These are phyloP conservation scores for Penaeus chinensis DNA, from an alignment of 1,140 invertebrate genomes.

Conservation along the genomic window DNA sequence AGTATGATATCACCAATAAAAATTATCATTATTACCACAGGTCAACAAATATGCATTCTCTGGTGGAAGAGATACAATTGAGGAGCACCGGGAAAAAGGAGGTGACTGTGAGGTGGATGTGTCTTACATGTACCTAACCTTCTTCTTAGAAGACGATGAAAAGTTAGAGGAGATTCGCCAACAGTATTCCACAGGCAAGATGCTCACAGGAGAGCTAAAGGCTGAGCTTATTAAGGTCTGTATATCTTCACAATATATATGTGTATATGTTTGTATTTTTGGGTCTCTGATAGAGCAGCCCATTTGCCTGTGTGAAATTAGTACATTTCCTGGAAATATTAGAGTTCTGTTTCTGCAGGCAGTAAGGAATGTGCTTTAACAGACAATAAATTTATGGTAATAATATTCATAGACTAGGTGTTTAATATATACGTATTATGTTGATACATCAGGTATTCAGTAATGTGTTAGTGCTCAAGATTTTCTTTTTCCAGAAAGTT, in stretches of 20 bases:
- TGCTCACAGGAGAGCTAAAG: constrained; percentile 95
- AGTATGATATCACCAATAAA: not conserved
- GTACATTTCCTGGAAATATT: not conserved
- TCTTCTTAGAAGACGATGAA: constrained; percentile 96
- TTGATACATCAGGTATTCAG: too few species aligned
- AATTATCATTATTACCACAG: constrained; percentile 69
- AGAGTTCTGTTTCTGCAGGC: not conserved
- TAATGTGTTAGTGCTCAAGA: too few species aligned
- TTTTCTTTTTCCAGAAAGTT: too few species aligned
- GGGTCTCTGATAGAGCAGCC: not conserved
- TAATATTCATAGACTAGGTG: too few species aligned
- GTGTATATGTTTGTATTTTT: not conserved
- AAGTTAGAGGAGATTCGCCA: constrained; percentile 84
- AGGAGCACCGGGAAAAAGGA: constrained; percentile 90
- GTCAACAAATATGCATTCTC: constrained; percentile 99
- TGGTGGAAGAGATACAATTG: constrained; percentile 91
- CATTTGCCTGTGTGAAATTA: not conserved
- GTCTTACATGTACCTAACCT: constrained; percentile 94
- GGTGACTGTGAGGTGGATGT: constrained; percentile 97
- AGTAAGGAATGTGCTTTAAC: too few species aligned
- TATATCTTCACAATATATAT: not conserved
- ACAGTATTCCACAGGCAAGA: constrained; percentile 88
- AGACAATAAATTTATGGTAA: too few species aligned
- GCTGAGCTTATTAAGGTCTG: constrained; percentile 82
- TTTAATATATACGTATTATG: too few species aligned